Base-by-base conservation (phyloP, 2,888 invertebrate genomes). In the Liopterus haemorrhoidalis region DNA sequence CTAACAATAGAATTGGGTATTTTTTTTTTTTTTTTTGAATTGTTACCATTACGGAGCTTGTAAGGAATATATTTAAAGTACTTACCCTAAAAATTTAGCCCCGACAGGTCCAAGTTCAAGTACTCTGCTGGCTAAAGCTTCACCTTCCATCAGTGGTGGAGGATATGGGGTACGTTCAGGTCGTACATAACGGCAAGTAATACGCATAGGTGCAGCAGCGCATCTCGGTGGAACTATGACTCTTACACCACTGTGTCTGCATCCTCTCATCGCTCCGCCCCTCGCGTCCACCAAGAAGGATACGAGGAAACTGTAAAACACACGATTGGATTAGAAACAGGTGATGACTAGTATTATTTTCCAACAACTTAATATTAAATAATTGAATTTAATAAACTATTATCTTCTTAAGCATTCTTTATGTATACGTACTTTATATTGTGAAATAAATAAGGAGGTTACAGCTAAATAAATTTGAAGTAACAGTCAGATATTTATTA, bases 231-330 rank as follows among this genome's bases (percentile, higher is more conserved):
- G 99, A 28, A 99, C 91, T 58, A 99, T 92, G 53, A 99, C 85
- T 27, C 96, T 78, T 5, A 99, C 92, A 1, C 99, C 97, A 19
- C 94, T 94, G 64, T 99, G 95, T 4, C 99, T 83, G 67, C 96
- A 97, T 12, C 97, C 97, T 55, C 94, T 82, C 97, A 99, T 97
- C 14, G 97, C 94, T 5, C 97, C 99, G 14, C 99, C 99, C 11
- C 97, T 82, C 0, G 99, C 99, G 66, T 99, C 99, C 57, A 99
- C 99, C 76, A 99, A 82, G 72, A 99, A 99, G 55, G 96, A 97
- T 59, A 99, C 97, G 70, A 99, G 78, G 76, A 99, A 99, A 62
- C 90, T 92, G 67, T 46, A 57, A 54, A 21, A 27, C 35, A 4
- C 5, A 32, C 28, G 11, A n/a, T 28, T 11, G 4, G 5, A 11